Evolutionary conservation across 2,888 invertebrate species (phyloP).

Genomic region (Coelinius sp.): DNA sequence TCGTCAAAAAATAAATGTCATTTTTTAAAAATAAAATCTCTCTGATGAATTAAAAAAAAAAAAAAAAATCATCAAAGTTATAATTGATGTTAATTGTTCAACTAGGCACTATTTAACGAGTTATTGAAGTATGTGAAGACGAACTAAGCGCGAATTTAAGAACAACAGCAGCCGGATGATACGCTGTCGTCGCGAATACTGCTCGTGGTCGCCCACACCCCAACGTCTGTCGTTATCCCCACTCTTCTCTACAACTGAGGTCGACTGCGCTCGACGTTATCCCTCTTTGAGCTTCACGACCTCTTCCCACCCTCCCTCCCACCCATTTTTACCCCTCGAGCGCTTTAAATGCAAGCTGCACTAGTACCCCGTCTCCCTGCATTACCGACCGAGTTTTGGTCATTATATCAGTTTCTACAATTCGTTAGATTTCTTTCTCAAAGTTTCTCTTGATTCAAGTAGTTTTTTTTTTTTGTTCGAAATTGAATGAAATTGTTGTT

Average conservation of each 20-base stretch:
- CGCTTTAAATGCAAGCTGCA: slow-evolving; percentile 36
- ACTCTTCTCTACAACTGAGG: slow-evolving; percentile 30
- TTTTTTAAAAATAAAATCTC: too few species aligned
- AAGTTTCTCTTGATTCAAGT: too few species aligned
- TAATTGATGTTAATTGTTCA: not conserved
- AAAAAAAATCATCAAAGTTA: not conserved
- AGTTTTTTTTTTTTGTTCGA: too few species aligned
- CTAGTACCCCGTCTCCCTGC: slow-evolving; percentile 29
- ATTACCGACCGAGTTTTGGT: slow-evolving; percentile 35
- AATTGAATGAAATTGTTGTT: not conserved
- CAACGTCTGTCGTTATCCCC: slow-evolving; percentile 43
- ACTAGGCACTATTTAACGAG: not conserved
- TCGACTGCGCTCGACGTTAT: slow-evolving; percentile 15
- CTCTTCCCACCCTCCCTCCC: slow-evolving; percentile 24
- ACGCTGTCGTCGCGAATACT: slow-evolving; percentile 63
- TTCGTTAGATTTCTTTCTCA: slow-evolving; percentile 14
- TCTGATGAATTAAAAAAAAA: not conserved
- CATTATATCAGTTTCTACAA: not conserved
- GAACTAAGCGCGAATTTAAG: not conserved
- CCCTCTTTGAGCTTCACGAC: slow-evolving; percentile 32
- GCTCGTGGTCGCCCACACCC: slow-evolving; percentile 57
- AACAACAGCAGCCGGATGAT: slow-evolving; percentile 43
- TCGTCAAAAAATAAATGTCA: too few species aligned
- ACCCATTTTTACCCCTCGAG: slow-evolving; percentile 17
- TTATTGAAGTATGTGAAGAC: not conserved